Percentiles rank a stretch among this genome's conserved stretches.
Conservation (phyloP, 1,140 invertebrate genomes). For the Bombus ignitus region DNA sequence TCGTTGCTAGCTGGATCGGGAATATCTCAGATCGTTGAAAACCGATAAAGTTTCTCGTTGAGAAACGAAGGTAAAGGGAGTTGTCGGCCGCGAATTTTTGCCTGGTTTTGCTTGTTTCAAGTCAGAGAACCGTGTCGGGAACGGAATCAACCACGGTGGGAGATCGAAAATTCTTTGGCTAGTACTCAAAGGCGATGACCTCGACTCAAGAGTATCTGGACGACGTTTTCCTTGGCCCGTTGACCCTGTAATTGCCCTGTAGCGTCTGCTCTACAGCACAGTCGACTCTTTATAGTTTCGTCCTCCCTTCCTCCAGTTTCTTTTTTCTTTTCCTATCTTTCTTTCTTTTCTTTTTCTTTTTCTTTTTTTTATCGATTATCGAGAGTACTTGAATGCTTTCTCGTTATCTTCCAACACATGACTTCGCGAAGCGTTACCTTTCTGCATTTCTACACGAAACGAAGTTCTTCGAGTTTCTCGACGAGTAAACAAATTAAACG, state of each 20-base stretch:
- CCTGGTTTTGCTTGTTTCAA: constrained; percentile 17
- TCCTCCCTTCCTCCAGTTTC: not conserved
- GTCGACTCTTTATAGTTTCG: constrained; percentile 52
- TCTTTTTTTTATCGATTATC: constrained; percentile 38
- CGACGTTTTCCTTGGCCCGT: constrained; percentile 70
- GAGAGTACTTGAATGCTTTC: constrained; percentile 21
- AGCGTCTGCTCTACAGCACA: constrained; percentile 55
- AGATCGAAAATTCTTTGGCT: constrained; percentile 63
- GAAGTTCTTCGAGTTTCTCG: not conserved
- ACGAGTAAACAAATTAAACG: not conserved
- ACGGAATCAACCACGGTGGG: constrained; percentile 17
- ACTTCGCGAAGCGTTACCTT: not conserved
- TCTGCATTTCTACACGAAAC: not conserved
- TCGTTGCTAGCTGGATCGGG: not conserved
- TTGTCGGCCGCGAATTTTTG: constrained; percentile 20
- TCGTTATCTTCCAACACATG: not conserved
- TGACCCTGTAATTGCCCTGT: constrained; percentile 67
- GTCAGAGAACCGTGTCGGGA: constrained; percentile 23
- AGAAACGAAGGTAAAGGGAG: not conserved
- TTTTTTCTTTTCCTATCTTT: not conserved
- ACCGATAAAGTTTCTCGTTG: not conserved
- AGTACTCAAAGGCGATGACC: constrained; percentile 63
- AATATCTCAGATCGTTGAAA: not conserved
- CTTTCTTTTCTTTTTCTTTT: not conserved
- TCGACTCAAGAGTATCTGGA: constrained; percentile 67